Percentiles rank a stretch among this genome's conserved stretches.
These are phyloP conservation scores for Thamnophis elegans DNA, from an alignment of 2,797 vertebrate species.

Conservation along the genomic window DNA sequence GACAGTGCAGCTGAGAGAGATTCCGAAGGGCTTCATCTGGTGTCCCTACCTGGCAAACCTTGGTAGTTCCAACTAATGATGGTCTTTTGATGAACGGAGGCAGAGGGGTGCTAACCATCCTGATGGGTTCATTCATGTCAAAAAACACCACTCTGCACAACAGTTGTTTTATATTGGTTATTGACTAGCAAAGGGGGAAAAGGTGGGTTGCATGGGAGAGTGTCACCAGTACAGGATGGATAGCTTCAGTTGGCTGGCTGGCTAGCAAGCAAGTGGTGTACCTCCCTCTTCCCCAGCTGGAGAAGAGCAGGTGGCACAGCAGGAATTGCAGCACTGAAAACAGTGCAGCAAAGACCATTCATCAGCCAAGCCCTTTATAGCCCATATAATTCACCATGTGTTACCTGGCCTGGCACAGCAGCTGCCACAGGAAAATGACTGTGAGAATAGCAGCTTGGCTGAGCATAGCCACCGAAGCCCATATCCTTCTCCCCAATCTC, in stretches of 20 bases:
- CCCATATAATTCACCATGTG: not conserved
- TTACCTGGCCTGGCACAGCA: conserved; percentile 15
- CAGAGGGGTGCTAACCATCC: not conserved
- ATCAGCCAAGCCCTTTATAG: conserved; percentile 33
- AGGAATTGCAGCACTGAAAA: conserved; percentile 6
- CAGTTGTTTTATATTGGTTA: not conserved
- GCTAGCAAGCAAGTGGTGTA: not conserved
- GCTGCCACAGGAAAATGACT: not conserved
- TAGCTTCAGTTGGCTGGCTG: conserved; percentile 48
- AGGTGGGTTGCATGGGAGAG: not conserved
- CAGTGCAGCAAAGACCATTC: conserved; percentile 13
- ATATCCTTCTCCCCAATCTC: not conserved
- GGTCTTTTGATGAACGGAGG: not conserved
- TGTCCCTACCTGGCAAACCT: not conserved
- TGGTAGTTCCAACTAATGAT: not conserved
- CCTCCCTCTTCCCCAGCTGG: conserved; percentile 39
- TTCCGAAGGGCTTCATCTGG: not conserved
- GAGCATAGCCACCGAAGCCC: not conserved
- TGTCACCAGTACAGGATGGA: not conserved
- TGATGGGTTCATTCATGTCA: not conserved
- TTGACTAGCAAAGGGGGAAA: not conserved
- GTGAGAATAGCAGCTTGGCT: not conserved
- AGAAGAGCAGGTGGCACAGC: conserved; percentile 48
- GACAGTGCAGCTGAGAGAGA: not conserved
- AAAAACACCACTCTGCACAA: not conserved